These are phyloP conservation scores for Catocala sponsa DNA, from an alignment of 2,888 invertebrate genomes.

Conservation along the genomic window DNA sequence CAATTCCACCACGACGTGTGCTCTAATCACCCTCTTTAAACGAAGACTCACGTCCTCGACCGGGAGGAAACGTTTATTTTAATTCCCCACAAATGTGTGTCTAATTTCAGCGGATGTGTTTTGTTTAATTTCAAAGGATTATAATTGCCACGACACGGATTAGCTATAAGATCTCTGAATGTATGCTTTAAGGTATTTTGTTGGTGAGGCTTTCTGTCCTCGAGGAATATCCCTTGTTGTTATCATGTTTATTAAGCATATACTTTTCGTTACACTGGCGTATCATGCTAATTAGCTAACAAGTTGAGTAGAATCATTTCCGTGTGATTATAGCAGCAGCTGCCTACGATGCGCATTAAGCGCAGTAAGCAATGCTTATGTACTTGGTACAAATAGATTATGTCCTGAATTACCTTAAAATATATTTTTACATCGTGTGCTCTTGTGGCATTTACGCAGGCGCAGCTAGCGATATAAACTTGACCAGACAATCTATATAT, in stretches of 20 bases:
- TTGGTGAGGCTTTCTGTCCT: conserved; percentile 13
- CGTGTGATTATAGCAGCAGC: too few species aligned
- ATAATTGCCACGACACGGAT: conserved; percentile 59
- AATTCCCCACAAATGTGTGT: conserved; percentile 80
- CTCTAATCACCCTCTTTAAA: conserved; percentile 80
- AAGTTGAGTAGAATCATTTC: too few species aligned
- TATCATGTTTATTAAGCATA: conserved; percentile 21
- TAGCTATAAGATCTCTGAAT: conserved; percentile 30
- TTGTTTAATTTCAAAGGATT: conserved; percentile 76
- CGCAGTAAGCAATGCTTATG: too few species aligned
- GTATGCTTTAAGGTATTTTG: conserved; percentile 23
- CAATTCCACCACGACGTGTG: conserved; percentile 72
- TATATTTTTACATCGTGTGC: too few species aligned
- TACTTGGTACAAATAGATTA: too few species aligned
- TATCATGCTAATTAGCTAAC: too few species aligned
- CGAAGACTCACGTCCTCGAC: conserved; percentile 72
- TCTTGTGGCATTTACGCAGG: too few species aligned
- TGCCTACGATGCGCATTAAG: too few species aligned
- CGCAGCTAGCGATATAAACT: too few species aligned
- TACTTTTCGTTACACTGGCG: not conserved
- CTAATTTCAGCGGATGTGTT: conserved; percentile 78
- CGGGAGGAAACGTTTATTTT: conserved; percentile 77
- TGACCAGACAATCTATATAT: too few species aligned
- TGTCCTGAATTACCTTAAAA: too few species aligned
- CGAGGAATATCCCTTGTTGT: conserved; percentile 13